Base-by-base conservation (phyloP, 2,888 invertebrate genomes). In the Schrankia costaestrigalis region DNA sequence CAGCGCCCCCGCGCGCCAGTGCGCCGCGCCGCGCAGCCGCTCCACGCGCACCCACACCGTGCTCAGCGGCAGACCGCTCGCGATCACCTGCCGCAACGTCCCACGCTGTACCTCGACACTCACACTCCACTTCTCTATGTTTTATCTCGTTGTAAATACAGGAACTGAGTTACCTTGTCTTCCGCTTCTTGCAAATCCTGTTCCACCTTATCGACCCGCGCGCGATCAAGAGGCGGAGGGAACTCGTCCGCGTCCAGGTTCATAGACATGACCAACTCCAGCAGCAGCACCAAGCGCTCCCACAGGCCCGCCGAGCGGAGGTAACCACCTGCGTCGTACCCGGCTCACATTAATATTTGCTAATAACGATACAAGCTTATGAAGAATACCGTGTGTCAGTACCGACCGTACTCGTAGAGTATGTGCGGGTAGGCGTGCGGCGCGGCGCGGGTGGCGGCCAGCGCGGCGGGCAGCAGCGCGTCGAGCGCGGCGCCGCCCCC, bases 41-140 rank as follows among this genome's bases (percentile, higher is more conserved):
- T 94, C 95, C 39, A 93, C 90, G 41, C 95, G 90, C 50, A 92
- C 80, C 95, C 95, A 95, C 46, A 94, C 85, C 51, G 92, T 91
- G 64, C 91, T 90, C 63, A 92, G 79, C 13, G 95, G 95, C 63
- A 95, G 78, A 29, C 92, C 91, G 29, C 91, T 90, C 39, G 41
- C 21, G 58, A 63, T 38, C 56, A 59, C 52, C 77, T 72, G 62
- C 46, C 22, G 36, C 48, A 49, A 4, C 19, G 21, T 10, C 3
- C 21, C 21, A 5, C 21, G 12, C 3, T 14, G 13, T 8, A 7
- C 3, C 25, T 12, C 13, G 11, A 11, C 23, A 12, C 11, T n/a
- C n/a, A n/a, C n/a, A n/a, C n/a, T n/a, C n/a, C n/a, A n/a, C n/a
- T n/a, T n/a, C n/a, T n/a, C n/a, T n/a, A n/a, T n/a, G n/a, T n/a